Base-by-base conservation (phyloP, 2,888 invertebrate genomes). In the Drosophila rubida region DNA sequence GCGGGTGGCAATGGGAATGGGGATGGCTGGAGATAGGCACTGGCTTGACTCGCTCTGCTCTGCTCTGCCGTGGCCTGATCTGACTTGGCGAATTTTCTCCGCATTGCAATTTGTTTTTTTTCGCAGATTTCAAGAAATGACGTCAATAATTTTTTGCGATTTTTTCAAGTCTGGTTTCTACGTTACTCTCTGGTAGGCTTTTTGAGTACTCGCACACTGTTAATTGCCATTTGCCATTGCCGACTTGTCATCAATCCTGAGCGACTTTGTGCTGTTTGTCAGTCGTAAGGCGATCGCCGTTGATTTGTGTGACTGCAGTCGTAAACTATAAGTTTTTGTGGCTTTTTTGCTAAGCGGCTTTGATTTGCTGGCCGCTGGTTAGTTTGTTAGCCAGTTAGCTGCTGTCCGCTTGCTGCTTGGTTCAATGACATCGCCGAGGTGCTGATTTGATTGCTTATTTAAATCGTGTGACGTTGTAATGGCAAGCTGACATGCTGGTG, bases 361-460 rank as follows among this genome's bases (percentile, higher is more conserved):
- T 82, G 69, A 75, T 75, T 70, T 82, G 41, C 42, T 61, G 57
- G 25, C 30, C 51, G 49, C 64, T 59, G 50, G 62, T 55, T 69
- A 41, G 59, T 64, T 60, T 39, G 48, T 58, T 60, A 50, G 48
- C 45, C 49, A 25, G 50, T n/a, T n/a, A n/a, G 50, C 27, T 19
- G 23, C 23, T 30, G 30, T 30, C 23, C 11, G 30, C 30, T 30
- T 30, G 30, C 0, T 30, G 9, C 57, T 58, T 81, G 59, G 82
- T 87, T 82, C 82, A 82, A 85, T 85, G 82, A 82, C 82, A 85
- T 55, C 25, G 54, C 46, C 53, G 62, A 62, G 82, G 88, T 81
- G 81, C 73, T 78, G 79, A 85, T 75, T 82, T 85, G 88, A 87
- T 87, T 51, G 76, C 86, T 87, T 70, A 82, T 87, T 87, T 82